Evolutionary conservation across 2,888 invertebrate genomes (phyloP).

Genomic region (Diachrysia chrysitis): DNA sequence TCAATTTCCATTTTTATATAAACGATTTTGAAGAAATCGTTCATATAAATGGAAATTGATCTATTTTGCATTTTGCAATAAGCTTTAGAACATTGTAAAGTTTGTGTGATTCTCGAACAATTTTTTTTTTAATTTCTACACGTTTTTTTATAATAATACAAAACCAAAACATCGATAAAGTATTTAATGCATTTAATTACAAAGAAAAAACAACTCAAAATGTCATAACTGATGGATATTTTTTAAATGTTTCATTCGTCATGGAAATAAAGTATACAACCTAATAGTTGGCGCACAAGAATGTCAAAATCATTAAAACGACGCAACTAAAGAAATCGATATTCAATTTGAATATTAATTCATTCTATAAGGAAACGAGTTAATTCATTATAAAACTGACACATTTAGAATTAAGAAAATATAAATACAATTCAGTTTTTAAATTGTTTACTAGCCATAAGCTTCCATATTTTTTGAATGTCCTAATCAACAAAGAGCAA

Average conservation of each 20-base stretch:
- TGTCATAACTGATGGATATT: slow-evolving; percentile 3
- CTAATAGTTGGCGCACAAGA: slow-evolving; percentile 28
- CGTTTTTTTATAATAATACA: not conserved
- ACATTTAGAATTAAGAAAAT: slow-evolving; percentile 22
- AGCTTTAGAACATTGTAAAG: too few species aligned
- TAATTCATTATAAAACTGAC: slow-evolving; percentile 41
- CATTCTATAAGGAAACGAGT: slow-evolving; percentile 46
- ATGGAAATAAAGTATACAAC: slow-evolving; percentile 17
- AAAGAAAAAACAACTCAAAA: not conserved
- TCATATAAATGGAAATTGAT: too few species aligned
- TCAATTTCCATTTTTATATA: not conserved
- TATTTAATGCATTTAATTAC: not conserved
- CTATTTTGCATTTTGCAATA: too few species aligned
- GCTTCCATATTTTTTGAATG: not conserved
- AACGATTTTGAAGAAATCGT: too few species aligned
- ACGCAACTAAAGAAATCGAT: slow-evolving; percentile 54
- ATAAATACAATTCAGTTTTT: slow-evolving; percentile 15
- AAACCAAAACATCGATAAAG: not conserved
- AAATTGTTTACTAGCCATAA: not conserved
- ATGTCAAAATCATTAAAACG: slow-evolving; percentile 53
- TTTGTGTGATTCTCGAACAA: too few species aligned
- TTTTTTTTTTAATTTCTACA: too few species aligned
- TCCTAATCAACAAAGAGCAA: not conserved
- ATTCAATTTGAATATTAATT: slow-evolving; percentile 54
- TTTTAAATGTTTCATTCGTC: slow-evolving; percentile 15